phyloP scores from a whole-genome alignment of 1,140 invertebrate species.

The Probaryconus sp. region DNA sequence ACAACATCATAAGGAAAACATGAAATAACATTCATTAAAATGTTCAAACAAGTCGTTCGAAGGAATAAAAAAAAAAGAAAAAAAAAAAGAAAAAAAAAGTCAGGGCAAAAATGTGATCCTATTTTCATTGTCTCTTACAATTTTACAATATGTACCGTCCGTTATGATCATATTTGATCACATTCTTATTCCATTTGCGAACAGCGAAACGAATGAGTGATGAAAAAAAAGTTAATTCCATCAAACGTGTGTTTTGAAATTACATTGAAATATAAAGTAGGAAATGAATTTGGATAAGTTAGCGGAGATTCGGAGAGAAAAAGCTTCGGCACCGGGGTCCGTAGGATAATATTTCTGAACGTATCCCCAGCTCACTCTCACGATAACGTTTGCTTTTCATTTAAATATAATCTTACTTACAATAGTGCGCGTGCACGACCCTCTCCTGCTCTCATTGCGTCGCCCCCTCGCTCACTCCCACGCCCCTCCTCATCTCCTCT shows the following conservation, averaged over 20 bases:
- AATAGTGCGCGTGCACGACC: slow-evolving; percentile 56
- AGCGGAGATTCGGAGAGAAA: slow-evolving; percentile 22
- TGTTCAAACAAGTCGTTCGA: too few species aligned
- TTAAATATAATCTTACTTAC: slow-evolving; percentile 67
- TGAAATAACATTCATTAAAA: too few species aligned
- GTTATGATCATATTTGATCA: slow-evolving; percentile 37
- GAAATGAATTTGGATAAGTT: slow-evolving; percentile 53
- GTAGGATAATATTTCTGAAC: slow-evolving; percentile 45
- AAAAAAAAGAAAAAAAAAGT: slow-evolving; percentile 29
- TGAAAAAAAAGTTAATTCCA: slow-evolving; percentile 24
- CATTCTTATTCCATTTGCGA: slow-evolving; percentile 15
- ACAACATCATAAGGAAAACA: too few species aligned
- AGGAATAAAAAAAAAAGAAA: too few species aligned
- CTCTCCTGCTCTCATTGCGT: slow-evolving; percentile 32
- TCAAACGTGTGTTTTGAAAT: slow-evolving; percentile 37
- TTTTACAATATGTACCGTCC: slow-evolving; percentile 28
- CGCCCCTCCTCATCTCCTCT: slow-evolving; percentile 9
- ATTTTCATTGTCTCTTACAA: slow-evolving; percentile 19
- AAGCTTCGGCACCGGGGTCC: slow-evolving; percentile 28
- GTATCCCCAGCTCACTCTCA: slow-evolving; percentile 40
- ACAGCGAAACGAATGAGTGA: not conserved
- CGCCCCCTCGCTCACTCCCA: not conserved
- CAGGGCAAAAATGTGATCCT: slow-evolving; percentile 23
- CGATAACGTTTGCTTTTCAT: slow-evolving; percentile 67
- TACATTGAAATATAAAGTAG: slow-evolving; percentile 30